These are phyloP conservation scores for Schizotus pectinicornis DNA, from an alignment of 2,888 invertebrate species.

Conservation along the genomic window DNA sequence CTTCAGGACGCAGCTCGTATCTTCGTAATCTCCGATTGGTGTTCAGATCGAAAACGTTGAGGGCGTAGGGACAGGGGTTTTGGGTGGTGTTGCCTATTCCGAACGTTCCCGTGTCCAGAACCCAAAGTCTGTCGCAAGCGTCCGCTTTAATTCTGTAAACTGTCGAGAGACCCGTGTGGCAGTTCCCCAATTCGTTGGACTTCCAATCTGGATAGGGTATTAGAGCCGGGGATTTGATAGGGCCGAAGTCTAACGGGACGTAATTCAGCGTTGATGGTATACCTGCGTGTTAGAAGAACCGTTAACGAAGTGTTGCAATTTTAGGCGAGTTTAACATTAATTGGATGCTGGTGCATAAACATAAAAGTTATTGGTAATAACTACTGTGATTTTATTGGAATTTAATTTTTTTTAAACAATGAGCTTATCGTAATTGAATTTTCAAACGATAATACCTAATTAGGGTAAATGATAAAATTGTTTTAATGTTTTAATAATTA, in stretches of 20 bases:
- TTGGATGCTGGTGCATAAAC: too few relatives aligned
- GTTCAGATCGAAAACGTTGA: slow-evolving; percentile 78
- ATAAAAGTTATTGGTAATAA: neutral
- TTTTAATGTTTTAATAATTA: too few relatives aligned
- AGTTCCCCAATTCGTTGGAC: slow-evolving; percentile 77
- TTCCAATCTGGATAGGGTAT: slow-evolving; percentile 81
- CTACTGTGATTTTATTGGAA: too few relatives aligned
- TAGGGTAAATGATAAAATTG: too few relatives aligned
- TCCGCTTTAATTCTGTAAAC: slow-evolving; percentile 83
- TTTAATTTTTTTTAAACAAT: too few relatives aligned
- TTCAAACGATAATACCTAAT: neutral
- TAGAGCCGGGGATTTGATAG: slow-evolving; percentile 73
- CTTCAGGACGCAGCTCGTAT: slow-evolving; percentile 73
- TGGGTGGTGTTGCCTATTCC: slow-evolving; percentile 78
- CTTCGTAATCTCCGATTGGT: slow-evolving; percentile 72
- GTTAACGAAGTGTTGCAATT: too few relatives aligned
- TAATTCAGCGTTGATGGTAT: slow-evolving; percentile 84
- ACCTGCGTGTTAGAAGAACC: slow-evolving; percentile 61
- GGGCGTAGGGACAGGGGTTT: slow-evolving; percentile 79
- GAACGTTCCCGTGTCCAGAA: slow-evolving; percentile 81
- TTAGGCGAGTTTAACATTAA: too few relatives aligned
- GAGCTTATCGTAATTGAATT: neutral
- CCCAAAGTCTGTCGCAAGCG: slow-evolving; percentile 81
- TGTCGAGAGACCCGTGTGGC: slow-evolving; percentile 75
- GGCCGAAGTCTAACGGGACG: slow-evolving; percentile 70